Evolutionary conservation across 2,797 vertebrate genomes (phyloP).

Genomic region (Chloroceryle amazona): DNA sequence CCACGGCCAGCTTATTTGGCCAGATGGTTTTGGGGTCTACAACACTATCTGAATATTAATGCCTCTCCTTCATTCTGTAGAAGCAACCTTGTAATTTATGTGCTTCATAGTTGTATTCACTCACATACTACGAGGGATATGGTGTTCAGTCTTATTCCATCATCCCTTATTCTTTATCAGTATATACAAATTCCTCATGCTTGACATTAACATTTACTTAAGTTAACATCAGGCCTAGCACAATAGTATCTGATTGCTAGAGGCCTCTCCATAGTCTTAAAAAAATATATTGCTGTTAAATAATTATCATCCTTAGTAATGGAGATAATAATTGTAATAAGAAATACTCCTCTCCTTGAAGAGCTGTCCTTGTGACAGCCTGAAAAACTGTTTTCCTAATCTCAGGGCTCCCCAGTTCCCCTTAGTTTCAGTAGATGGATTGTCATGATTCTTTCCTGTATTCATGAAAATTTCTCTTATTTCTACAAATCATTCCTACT

Average conservation of each 20-base stretch:
- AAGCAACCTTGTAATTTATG: fast-evolving
- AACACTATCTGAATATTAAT: neutral
- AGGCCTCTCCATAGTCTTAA: neutral
- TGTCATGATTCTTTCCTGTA: neutral
- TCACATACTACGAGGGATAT: fast-evolving
- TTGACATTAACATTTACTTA: neutral
- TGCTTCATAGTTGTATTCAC: neutral
- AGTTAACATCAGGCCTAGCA: neutral
- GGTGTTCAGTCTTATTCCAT: neutral
- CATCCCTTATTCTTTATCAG: neutral
- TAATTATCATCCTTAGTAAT: neutral
- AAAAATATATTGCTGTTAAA: neutral
- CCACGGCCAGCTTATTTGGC: neutral
- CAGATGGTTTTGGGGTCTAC: neutral
- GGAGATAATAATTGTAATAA: neutral
- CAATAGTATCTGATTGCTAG: neutral
- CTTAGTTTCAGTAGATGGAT: neutral
- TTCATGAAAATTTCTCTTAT: neutral
- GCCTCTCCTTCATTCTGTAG: neutral
- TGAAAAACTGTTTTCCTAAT: neutral
- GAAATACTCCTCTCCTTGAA: neutral
- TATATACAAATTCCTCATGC: neutral
- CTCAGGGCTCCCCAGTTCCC: neutral
- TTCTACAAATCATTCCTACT: neutral
- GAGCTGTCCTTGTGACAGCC: neutral